Conservation (phyloP, 2,888 invertebrate genomes). For the Dysmachus trigonus region DNA sequence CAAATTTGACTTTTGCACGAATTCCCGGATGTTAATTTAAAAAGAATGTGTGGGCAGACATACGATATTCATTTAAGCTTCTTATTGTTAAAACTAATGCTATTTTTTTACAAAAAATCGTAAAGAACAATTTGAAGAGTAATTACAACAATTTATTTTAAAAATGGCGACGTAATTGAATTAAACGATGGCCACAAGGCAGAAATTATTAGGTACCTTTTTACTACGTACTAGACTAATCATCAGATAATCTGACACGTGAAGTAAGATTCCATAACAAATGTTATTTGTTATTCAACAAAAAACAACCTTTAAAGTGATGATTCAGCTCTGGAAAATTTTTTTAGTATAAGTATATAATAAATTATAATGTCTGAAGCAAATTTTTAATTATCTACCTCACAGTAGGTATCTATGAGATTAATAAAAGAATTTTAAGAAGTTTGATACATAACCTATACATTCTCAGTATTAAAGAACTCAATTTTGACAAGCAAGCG, state of each 20-base stretch:
- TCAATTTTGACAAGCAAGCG: background rate
- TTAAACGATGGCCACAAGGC: background rate
- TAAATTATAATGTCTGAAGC: background rate
- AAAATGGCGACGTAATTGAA: background rate
- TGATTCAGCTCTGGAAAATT: background rate
- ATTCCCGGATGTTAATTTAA: background rate
- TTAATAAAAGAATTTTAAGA: too few relatives aligned
- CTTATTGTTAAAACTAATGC: background rate
- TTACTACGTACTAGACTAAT: background rate
- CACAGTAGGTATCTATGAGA: background rate
- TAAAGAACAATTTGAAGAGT: background rate
- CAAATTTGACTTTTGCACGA: background rate
- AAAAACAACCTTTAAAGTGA: background rate
- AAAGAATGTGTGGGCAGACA: background rate
- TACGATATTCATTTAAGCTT: background rate
- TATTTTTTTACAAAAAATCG: background rate
- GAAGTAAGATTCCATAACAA: background rate
- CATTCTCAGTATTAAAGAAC: background rate
- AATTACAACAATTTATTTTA: background rate
- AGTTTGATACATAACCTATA: too few relatives aligned
- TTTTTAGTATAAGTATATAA: background rate
- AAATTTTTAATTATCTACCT: background rate
- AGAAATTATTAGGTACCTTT: background rate
- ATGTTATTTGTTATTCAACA: background rate
- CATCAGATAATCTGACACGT: background rate